Conservation (phyloP, 2,888 invertebrate genomes). For the Mythimna albipuncta region DNA sequence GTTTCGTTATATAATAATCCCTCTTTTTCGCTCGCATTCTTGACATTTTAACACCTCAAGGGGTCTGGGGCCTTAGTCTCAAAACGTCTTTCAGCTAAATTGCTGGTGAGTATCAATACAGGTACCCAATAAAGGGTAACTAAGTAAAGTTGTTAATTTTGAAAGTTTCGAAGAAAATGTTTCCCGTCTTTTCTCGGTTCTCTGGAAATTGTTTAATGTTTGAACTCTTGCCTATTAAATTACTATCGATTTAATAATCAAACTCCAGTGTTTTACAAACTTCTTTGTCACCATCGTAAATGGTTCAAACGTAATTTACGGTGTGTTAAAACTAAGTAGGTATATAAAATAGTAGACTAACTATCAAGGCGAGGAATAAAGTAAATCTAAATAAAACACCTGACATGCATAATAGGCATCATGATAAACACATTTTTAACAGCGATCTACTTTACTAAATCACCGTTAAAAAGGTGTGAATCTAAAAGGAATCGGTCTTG, state of each 20-base stretch:
- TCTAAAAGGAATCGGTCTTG: conserved; percentile 75
- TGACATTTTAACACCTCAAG: too few species aligned
- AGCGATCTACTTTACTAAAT: conserved; percentile 42
- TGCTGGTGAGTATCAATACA: neutral
- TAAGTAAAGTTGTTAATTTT: neutral
- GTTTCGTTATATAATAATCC: too few species aligned
- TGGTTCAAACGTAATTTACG: neutral
- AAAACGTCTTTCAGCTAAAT: neutral
- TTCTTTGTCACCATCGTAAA: conserved; percentile 1
- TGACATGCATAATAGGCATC: conserved; percentile 16
- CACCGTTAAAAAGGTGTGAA: conserved; percentile 57
- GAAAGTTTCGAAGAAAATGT: neutral
- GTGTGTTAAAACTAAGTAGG: neutral
- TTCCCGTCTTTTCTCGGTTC: neutral
- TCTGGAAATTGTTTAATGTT: neutral
- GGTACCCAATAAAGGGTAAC: too few species aligned
- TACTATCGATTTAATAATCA: neutral
- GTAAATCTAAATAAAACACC: conserved; percentile 24
- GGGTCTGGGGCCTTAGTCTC: too few species aligned
- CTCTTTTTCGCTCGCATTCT: too few species aligned
- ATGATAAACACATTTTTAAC: conserved; percentile 43
- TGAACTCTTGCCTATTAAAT: conserved; percentile 11
- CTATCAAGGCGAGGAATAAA: conserved; percentile 1
- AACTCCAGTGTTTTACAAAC: neutral
- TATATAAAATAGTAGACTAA: neutral